Conservation (phyloP, 2,113 vertebrate genomes). For the Coryphaenoides rupestris region DNA sequence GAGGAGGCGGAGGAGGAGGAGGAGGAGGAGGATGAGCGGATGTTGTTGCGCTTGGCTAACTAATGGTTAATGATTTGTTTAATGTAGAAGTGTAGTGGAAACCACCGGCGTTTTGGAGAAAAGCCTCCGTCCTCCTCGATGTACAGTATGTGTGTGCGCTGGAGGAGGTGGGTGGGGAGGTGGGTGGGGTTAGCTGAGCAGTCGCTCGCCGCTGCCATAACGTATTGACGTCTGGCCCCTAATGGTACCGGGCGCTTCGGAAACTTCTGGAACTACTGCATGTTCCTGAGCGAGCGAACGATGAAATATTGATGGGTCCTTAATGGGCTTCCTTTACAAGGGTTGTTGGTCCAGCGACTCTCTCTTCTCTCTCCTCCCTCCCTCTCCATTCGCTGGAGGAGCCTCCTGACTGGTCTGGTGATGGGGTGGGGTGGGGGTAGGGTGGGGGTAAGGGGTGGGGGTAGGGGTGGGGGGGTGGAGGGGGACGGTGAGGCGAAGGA, state of each 20-base stretch:
- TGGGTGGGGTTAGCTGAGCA: slow-evolving; percentile 19
- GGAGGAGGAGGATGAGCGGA: slow-evolving; percentile 28
- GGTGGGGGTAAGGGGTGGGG: not conserved
- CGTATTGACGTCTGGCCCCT: slow-evolving; percentile 70
- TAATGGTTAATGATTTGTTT: slow-evolving; percentile 74
- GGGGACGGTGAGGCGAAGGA: slow-evolving; percentile 43
- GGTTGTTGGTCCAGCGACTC: slow-evolving; percentile 39
- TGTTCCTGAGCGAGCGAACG: slow-evolving; percentile 69
- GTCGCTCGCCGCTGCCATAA: slow-evolving; percentile 53
- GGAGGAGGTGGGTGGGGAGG: slow-evolving; percentile 22
- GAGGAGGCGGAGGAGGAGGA: slow-evolving; percentile 35
- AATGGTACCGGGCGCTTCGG: slow-evolving; percentile 69
- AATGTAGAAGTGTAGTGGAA: slow-evolving; percentile 63
- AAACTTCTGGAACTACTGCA: slow-evolving; percentile 74
- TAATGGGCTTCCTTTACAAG: slow-evolving; percentile 76
- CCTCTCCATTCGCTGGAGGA: slow-evolving; percentile 37
- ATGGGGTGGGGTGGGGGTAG: not conserved
- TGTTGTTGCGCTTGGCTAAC: slow-evolving; percentile 43
- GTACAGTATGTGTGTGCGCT: too few species aligned
- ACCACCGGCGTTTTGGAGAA: slow-evolving; percentile 55
- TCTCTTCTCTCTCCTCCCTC: too few species aligned
- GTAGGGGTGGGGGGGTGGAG: slow-evolving; percentile 12
- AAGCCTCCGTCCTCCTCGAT: slow-evolving; percentile 59
- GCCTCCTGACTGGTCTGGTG: slow-evolving; percentile 41
- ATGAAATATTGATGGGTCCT: slow-evolving; percentile 93